Evolutionary conservation across 35 echinoderm and acorn worm species (phyloP).

Genomic region (Hemicentrotus pulcherrimus): DNA sequence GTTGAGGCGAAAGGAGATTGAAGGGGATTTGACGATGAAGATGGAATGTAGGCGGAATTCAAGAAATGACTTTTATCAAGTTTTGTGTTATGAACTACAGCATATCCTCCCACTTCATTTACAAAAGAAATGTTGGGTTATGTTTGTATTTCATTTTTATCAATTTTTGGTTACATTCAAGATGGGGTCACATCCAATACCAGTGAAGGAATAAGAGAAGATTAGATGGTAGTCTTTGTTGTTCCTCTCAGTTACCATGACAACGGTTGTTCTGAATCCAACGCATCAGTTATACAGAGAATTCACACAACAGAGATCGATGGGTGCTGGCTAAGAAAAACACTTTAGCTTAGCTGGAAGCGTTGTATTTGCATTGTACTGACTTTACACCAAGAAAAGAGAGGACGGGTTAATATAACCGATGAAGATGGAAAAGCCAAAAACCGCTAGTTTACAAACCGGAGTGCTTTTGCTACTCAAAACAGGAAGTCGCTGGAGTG

Average conservation of each 20-base stretch:
- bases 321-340: background rate
- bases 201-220: too few species aligned
- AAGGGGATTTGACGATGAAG: too few species aligned
- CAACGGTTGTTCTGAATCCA: background rate
- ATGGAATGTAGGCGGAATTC: too few species aligned
- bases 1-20: too few species aligned
- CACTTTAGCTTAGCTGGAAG: background rate
- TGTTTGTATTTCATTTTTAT: too few species aligned
- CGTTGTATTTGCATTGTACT: background rate
- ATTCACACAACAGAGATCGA: background rate
- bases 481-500: background rate
- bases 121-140: too few species aligned
- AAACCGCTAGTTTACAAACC: background rate
- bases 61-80: too few species aligned
- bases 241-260: background rate
- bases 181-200: too few species aligned
- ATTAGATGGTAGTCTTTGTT: background rate
- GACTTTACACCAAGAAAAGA: background rate
- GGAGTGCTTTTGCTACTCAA: background rate
- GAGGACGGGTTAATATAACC: background rate
- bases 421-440: too few species aligned
- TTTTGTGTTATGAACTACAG: too few species aligned
- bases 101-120: too few species aligned
- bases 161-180: too few species aligned
- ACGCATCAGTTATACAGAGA: background rate